These are phyloP conservation scores for Callopanchax toddi DNA, from an alignment of 2,113 vertebrate species.

Conservation along the genomic window DNA sequence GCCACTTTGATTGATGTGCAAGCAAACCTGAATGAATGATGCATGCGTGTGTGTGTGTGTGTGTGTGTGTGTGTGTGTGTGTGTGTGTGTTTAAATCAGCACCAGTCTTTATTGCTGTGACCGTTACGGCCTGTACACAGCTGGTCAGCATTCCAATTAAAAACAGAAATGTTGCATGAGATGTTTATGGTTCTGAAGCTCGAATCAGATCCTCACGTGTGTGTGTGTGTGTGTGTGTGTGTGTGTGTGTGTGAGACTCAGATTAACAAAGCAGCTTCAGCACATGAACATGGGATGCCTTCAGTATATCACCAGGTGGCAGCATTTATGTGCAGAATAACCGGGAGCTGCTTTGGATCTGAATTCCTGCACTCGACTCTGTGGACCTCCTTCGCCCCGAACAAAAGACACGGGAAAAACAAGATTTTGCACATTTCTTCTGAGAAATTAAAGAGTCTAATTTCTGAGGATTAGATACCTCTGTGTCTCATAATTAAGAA, in stretches of 20 bases:
- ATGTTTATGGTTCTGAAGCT: constrained; percentile 24
- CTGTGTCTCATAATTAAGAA: constrained; percentile 79
- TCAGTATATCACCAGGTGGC: constrained; percentile 79
- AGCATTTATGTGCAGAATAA: constrained; percentile 74
- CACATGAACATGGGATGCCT: constrained; percentile 40
- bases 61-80: constrained; percentile 29
- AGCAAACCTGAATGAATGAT: constrained; percentile 53
- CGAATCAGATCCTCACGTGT: constrained; percentile 12
- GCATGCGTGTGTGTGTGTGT: constrained; percentile 26
- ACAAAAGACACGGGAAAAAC: not conserved
- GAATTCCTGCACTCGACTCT: constrained; percentile 43
- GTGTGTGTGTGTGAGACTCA: constrained; percentile 1
- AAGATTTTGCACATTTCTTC: constrained; percentile 24
- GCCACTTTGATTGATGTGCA: constrained; percentile 77
- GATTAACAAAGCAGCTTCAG: constrained; percentile 30
- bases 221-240: no score
- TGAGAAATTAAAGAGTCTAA: constrained; percentile 43
- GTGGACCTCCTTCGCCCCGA: not conserved
- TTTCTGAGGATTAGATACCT: constrained; percentile 59
- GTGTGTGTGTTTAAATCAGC: constrained; percentile 32
- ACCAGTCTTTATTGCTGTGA: constrained; percentile 58
- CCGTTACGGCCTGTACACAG: constrained; percentile 55
- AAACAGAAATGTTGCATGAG: constrained; percentile 41
- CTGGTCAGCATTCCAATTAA: constrained; percentile 61
- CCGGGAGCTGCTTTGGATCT: constrained; percentile 25